Conservation (phyloP, 2,888 invertebrate species). For the Pecten maximus region DNA sequence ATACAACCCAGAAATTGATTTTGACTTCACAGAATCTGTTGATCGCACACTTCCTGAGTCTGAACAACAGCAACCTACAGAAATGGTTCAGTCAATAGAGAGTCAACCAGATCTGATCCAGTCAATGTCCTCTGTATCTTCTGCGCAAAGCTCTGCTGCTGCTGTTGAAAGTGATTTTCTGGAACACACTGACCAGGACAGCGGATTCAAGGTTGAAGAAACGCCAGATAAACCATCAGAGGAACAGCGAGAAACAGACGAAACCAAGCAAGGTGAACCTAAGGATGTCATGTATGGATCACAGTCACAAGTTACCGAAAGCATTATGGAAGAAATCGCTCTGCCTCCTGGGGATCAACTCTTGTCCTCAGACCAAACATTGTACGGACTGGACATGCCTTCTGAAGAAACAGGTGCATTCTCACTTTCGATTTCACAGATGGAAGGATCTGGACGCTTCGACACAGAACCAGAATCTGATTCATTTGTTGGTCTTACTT, state of each 20-base stretch:
- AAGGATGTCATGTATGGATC: constrained; percentile 49
- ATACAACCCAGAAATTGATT: constrained; percentile 83
- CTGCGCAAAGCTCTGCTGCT: constrained; percentile 39
- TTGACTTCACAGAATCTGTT: constrained; percentile 59
- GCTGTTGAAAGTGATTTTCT: constrained; percentile 35
- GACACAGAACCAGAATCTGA: constrained; percentile 66
- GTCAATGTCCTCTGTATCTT: constrained; percentile 38
- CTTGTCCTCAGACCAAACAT: constrained; percentile 75
- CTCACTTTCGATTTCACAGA: constrained; percentile 65
- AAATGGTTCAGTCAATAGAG: constrained; percentile 43
- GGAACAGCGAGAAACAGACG: constrained; percentile 35
- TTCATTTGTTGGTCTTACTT: constrained; percentile 56
- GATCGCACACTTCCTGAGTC: constrained; percentile 33
- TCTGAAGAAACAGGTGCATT: constrained; percentile 77
- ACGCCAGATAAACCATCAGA: constrained; percentile 23
- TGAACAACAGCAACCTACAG: constrained; percentile 50
- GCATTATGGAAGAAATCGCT: constrained; percentile 71
- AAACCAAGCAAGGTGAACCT: constrained; percentile 38
- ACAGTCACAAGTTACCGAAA: constrained; percentile 62
- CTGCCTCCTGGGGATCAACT: constrained; percentile 66
- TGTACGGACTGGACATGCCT: constrained; percentile 83
- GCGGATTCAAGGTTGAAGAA: constrained; percentile 13
- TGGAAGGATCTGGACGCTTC: constrained; percentile 54
- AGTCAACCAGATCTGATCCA: constrained; percentile 46
- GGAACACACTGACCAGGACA: constrained; percentile 38